Evolutionary conservation across 2,113 vertebrate species (phyloP).

Genomic region (Halcyon malimbica): DNA sequence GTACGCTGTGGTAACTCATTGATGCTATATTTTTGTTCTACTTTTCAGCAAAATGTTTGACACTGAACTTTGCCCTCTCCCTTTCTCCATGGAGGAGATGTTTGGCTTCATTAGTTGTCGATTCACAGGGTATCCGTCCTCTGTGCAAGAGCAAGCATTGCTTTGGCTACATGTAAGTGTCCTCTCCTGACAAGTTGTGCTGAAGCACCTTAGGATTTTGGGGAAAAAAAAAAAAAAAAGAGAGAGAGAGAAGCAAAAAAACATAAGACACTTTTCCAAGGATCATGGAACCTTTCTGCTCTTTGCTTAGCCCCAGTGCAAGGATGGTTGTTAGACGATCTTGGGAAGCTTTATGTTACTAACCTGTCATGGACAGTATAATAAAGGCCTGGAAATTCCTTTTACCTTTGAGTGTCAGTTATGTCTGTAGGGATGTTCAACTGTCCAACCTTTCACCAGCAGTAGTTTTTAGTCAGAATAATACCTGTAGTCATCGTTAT

Average conservation of each 20-base stretch:
- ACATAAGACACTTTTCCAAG: neutral
- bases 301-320: neutral
- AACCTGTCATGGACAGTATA: neutral
- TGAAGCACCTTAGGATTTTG: neutral
- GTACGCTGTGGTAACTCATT: neutral
- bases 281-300: neutral
- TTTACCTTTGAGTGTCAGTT: neutral
- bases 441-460: neutral
- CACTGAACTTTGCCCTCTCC: constrained; percentile 95
- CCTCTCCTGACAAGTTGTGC: neutral
- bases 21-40: constrained; percentile 26
- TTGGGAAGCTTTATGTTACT: neutral
- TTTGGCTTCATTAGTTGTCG: constrained; percentile 98
- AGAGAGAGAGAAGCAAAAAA: accelerated
- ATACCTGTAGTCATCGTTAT: neutral
- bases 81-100: constrained; percentile 99
- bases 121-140: constrained; percentile 96
- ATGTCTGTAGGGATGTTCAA: neutral
- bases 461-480: neutral
- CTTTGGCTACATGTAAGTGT: constrained; percentile 96
- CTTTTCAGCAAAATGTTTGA: constrained; percentile 98
- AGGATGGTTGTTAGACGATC: neutral
- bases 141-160: constrained; percentile 96
- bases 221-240: neutral
- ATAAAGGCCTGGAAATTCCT: neutral